Conservation (phyloP, 2,113 vertebrate genomes). For the Anguilla rostrata region DNA sequence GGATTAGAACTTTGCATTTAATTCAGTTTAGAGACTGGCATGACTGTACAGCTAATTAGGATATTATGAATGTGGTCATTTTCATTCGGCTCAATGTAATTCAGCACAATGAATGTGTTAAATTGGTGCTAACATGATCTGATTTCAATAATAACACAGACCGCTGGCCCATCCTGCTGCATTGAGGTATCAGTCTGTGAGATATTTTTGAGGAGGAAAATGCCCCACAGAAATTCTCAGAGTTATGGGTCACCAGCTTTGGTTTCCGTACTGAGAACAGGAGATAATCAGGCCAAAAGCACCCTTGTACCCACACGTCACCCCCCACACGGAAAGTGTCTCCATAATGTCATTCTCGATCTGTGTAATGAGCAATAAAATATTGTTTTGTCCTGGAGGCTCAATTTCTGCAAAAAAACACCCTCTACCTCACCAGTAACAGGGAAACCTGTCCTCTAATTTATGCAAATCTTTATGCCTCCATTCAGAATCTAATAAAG, state of each 20-base stretch:
- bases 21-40: not conserved
- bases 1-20: too few species aligned
- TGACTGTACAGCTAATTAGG: too few species aligned
- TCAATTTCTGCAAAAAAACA: not conserved
- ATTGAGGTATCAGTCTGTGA: not conserved
- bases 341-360: not conserved
- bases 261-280: slow-evolving; percentile 10
- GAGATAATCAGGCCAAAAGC: not conserved
- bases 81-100: too few species aligned
- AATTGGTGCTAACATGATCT: not conserved
- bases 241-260: not conserved
- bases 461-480: slow-evolving; percentile 43
- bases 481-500: slow-evolving; percentile 54
- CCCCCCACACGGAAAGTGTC: not conserved
- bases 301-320: not conserved
- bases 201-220: not conserved
- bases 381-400: not conserved
- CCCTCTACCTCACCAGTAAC: not conserved
- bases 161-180: not conserved
- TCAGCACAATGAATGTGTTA: not conserved
- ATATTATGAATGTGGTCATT: too few species aligned
- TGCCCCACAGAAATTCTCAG: slow-evolving; percentile 6
- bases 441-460: slow-evolving; percentile 21
- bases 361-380: not conserved
- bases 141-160: not conserved